A percentile compares a stretch with the other conserved stretches of the same genome.
Evolutionary conservation across 2,113 vertebrate genomes (phyloP).

Genomic region (Pipa parva): DNA sequence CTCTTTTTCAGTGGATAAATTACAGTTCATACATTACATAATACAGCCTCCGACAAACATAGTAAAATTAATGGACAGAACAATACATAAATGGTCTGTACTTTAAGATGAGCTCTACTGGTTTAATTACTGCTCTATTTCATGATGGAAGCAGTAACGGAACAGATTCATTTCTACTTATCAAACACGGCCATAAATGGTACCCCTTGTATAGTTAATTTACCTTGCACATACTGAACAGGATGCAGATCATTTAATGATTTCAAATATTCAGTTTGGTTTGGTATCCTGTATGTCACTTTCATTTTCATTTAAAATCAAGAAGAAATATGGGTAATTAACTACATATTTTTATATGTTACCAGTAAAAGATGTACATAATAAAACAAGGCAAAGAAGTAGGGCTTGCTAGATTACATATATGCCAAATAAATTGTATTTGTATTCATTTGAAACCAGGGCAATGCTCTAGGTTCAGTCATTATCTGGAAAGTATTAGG

Average conservation of each 20-base stretch:
- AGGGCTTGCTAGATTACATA: no score
- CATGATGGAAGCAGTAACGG: slow-evolving; percentile 8
- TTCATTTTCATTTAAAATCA: slow-evolving; percentile 12
- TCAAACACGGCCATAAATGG: background rate
- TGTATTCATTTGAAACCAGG: no score
- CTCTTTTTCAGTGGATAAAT: background rate
- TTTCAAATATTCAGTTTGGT: slow-evolving; percentile 3
- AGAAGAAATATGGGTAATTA: slow-evolving; percentile 1
- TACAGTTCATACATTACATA: background rate
- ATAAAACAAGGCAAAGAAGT: no score
- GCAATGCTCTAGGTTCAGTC: no score
- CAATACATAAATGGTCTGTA: slow-evolving; percentile 9
- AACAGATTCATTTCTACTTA: background rate
- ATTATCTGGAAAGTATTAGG: no score
- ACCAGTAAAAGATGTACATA: background rate
- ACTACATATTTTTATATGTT: background rate
- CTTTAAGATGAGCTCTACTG: slow-evolving; percentile 11
- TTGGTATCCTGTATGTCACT: slow-evolving; percentile 4
- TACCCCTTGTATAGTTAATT: slow-evolving; percentile 9
- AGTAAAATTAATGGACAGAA: slow-evolving; percentile 26
- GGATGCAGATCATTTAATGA: slow-evolving; percentile 4
- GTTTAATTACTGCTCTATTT: slow-evolving; percentile 24
- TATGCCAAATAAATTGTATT: no score
- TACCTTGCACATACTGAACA: slow-evolving; percentile 3
- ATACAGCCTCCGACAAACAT: slow-evolving; percentile 17